Evolutionary conservation across 1,140 invertebrate genomes (phyloP).

Genomic region (Archivesica marissinica): DNA sequence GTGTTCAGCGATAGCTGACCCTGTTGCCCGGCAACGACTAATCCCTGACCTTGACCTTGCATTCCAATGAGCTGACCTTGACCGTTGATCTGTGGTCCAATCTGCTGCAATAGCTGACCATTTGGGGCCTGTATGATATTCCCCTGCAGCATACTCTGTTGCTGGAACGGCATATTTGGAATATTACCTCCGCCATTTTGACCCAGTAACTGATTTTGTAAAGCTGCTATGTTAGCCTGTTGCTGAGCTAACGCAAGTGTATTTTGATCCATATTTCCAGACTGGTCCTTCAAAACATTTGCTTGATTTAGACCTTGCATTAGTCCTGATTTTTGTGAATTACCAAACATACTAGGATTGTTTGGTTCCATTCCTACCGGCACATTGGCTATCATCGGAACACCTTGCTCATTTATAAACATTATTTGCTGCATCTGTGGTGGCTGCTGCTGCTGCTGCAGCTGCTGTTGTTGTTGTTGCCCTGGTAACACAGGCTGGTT

Average conservation of each 20-base stretch:
- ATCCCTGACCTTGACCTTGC: conserved; percentile 62
- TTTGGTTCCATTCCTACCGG: conserved; percentile 67
- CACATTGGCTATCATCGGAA: conserved; percentile 74
- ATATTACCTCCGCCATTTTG: conserved; percentile 38
- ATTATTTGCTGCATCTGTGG: conserved; percentile 73
- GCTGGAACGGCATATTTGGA: conserved; percentile 50
- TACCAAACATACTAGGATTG: conserved; percentile 57
- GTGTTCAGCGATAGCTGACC: conserved; percentile 70
- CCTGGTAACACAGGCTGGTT: conserved; percentile 57
- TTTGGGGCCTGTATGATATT: conserved; percentile 54
- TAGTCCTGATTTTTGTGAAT: conserved; percentile 56
- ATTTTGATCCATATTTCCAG: conserved; percentile 64
- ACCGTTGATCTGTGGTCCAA: conserved; percentile 54
- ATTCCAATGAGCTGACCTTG: conserved; percentile 65
- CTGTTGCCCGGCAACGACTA: conserved; percentile 53
- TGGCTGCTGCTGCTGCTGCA: conserved; percentile 67
- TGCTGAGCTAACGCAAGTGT: conserved; percentile 63
- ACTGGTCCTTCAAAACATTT: conserved; percentile 38
- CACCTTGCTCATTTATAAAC: conserved; percentile 79
- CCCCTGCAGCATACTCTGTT: conserved; percentile 39
- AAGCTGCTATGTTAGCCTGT: conserved; percentile 52
- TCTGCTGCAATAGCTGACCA: conserved; percentile 55
- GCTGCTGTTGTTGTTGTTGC: conserved; percentile 52
- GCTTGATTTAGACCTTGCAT: conserved; percentile 16
- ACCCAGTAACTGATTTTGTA: conserved; percentile 55